Percentiles rank a stretch among this genome's conserved stretches.
These are phyloP conservation scores for Ictalurus furcatus DNA, from an alignment of 2,113 vertebrate species.

Conservation along the genomic window DNA sequence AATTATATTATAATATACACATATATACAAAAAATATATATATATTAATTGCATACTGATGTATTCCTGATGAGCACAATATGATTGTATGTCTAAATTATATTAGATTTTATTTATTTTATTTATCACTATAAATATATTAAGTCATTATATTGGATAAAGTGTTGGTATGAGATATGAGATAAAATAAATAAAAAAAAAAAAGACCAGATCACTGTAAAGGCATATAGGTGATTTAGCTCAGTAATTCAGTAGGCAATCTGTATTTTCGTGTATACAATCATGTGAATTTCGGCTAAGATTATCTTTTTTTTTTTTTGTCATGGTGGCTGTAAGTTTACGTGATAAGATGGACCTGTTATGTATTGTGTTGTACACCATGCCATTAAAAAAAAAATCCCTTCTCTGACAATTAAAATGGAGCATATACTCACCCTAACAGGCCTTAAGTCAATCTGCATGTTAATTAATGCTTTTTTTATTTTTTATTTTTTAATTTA, in stretches of 20 bases:
- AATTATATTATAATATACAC: constrained; percentile 15
- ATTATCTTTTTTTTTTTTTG: neutral
- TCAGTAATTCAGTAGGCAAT: constrained; percentile 40
- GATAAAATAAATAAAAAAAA: constrained; percentile 43
- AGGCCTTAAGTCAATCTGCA: constrained; percentile 45
- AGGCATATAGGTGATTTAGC: constrained; percentile 44
- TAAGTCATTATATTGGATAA: constrained; percentile 36
- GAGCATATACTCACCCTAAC: constrained; percentile 4
- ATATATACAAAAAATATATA: constrained; percentile 43
- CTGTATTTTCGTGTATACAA: constrained; percentile 45
- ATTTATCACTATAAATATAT: constrained; percentile 60
- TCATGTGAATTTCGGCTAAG: constrained; percentile 44
- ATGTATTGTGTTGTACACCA: constrained; percentile 29
- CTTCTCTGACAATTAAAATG: neutral
- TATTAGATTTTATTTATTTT: constrained; percentile 71
- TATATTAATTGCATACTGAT: constrained; percentile 60
- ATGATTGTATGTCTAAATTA: constrained; percentile 65
- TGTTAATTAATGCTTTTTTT: constrained; percentile 47
- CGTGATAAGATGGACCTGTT: constrained; percentile 40
- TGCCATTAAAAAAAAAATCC: neutral
- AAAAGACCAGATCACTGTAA: constrained; percentile 75
- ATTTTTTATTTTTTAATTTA: constrained; percentile 19
- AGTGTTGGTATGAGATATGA: constrained; percentile 53
- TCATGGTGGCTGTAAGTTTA: constrained; percentile 40
- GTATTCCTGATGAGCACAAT: constrained; percentile 72